Evolutionary conservation across 2,113 vertebrate genomes (phyloP), one percentile per base, ranked within the genome.

Genomic region (Dolichotis patagonum): DNA sequence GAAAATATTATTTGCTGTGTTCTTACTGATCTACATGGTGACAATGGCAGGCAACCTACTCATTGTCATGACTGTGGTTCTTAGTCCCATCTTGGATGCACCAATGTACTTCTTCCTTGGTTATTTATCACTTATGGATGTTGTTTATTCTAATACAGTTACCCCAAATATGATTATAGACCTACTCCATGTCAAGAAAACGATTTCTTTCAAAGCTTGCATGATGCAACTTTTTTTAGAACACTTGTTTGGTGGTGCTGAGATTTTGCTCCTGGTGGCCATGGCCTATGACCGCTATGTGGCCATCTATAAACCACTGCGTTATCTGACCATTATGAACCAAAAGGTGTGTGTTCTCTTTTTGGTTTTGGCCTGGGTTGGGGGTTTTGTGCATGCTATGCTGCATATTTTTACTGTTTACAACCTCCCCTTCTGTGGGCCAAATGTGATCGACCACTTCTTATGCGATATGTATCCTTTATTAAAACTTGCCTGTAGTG

Each of bases 31-130:
- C 65, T 69, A 69, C 7, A 0, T 69, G 32, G 16, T 69, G 16
- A 69, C 65, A n/a, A n/a, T 69, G 65, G 32, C 7, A 69, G 65
- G 65, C 32, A 69, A 69, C 7, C 32, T 69, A 19, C 65, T 69
- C 65, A n/a, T n/a, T n/a, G 65, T n/a, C 16, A 14, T 69, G 16
- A 69, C 65, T 19, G 35, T 19, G 35, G 65, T 69, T 14, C 16
- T 69, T 1, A 69, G 65, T 16, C 65, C 65, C 3, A 35, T 35
- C 65, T 69, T 69, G 65, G 65, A 69, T n/a, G 32, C 35, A 16
- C 46, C 96, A 0, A 97, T 98, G 96, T 96, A 96, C 52, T 97
- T 97, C 84, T 98, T 97, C 91, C 94, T 98, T 32, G 95, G 94
- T 14, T 90, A 94, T 14, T 92, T 97, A 60, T 97, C 96, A 67